These are phyloP conservation scores for Rhinogobius similis DNA, from an alignment of 2,113 vertebrate species.

Conservation along the genomic window DNA sequence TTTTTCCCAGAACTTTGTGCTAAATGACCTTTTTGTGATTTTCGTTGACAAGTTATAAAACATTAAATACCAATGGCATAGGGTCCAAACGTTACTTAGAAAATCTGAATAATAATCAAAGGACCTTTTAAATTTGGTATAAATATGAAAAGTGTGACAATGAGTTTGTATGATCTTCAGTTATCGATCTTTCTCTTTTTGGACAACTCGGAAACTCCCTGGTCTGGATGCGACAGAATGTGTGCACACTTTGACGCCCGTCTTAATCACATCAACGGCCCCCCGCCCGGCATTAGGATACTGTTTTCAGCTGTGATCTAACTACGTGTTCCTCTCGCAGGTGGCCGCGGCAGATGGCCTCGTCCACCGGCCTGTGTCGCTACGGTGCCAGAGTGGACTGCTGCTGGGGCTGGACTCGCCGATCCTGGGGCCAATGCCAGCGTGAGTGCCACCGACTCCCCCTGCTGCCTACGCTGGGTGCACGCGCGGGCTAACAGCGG, in stretches of 20 bases:
- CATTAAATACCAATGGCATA: too few relatives aligned
- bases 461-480: conserved; percentile 59
- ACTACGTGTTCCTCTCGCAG: conserved; percentile 73
- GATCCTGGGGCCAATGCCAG: conserved; percentile 93
- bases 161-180: too few relatives aligned
- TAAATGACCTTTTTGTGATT: too few relatives aligned
- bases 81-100: too few relatives aligned
- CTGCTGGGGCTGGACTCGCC: conserved; percentile 96
- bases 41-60: too few relatives aligned
- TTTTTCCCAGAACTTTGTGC: too few relatives aligned
- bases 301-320: conserved; percentile 50
- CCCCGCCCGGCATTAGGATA: conserved; percentile 33
- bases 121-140: too few relatives aligned
- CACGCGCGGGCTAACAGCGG: conserved; percentile 40
- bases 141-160: too few relatives aligned
- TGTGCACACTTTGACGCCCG: conserved; percentile 8
- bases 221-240: not conserved
- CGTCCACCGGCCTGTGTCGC: conserved; percentile 87
- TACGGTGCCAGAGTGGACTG: conserved; percentile 92
- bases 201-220: not conserved
- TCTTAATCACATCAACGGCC: conserved; percentile 29
- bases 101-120: too few relatives aligned
- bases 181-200: not conserved
- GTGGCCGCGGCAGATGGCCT: conserved; percentile 90
- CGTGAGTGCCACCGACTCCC: conserved; percentile 85